These are phyloP conservation scores for Enteromius argenteus DNA, from an alignment of 2,797 vertebrate genomes.

Conservation along the genomic window DNA sequence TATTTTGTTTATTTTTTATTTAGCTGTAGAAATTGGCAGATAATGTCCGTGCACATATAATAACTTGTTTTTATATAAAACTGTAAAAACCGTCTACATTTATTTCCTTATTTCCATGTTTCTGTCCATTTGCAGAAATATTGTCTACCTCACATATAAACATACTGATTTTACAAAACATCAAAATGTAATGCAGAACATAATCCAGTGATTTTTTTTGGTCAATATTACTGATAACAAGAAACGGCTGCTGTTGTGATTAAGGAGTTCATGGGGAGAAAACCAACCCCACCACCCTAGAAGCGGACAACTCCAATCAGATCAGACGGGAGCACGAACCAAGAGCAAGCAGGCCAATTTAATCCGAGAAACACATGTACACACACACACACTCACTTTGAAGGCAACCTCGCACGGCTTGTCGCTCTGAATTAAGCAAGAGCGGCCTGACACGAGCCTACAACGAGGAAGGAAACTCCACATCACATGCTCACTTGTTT, in stretches of 20 bases:
- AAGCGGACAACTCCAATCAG: constrained; percentile 45
- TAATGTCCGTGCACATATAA: no score
- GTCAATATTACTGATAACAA: constrained; percentile 16
- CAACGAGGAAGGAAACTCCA: constrained; percentile 46
- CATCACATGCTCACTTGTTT: constrained; percentile 49
- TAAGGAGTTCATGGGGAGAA: constrained; percentile 2
- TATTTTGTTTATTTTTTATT: no score
- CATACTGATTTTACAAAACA: neutral
- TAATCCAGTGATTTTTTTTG: neutral
- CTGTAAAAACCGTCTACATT: neutral
- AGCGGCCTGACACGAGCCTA: constrained; percentile 54
- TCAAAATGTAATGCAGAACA: neutral
- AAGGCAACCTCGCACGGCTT: constrained; percentile 48
- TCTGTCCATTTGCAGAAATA: neutral
- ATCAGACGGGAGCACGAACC: constrained; percentile 52
- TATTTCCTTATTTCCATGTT: neutral
- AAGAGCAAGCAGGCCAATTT: constrained; percentile 47
- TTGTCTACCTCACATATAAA: neutral
- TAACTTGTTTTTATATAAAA: neutral
- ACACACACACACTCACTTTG: constrained; percentile 25
- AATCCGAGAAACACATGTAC: constrained; percentile 28
- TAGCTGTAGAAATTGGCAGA: no score
- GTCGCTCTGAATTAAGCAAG: constrained; percentile 59
- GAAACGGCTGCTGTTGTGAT: constrained; percentile 23
- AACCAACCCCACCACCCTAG: constrained; percentile 17